phyloP scores from a whole-genome alignment of 2,113 vertebrate genomes.

The Coregonus clupeaformis region DNA sequence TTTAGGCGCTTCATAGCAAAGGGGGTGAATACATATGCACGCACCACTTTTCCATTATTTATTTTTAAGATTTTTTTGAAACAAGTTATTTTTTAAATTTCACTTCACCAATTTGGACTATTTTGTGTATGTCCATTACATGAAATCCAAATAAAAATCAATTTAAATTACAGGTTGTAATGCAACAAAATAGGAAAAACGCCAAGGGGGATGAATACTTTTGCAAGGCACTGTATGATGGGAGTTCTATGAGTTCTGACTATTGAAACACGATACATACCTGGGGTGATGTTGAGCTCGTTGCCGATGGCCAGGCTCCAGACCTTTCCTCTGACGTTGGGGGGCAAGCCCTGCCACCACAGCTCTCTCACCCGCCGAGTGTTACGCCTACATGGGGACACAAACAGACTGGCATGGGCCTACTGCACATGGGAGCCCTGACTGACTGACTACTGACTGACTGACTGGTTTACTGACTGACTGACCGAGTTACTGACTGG shows the following conservation, averaged over 20 bases:
- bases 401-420: neutral
- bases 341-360: conserved; percentile 98
- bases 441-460: conserved; percentile 68
- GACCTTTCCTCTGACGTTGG: conserved; percentile 92
- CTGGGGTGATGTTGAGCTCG: conserved; percentile 97
- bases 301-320: conserved; percentile 98
- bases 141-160: no score
- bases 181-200: no score
- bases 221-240: no score
- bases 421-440: neutral
- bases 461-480: conserved; percentile 47
- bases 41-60: no score
- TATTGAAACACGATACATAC: conserved; percentile 74
- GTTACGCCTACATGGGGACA: conserved; percentile 77
- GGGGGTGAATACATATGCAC: no score
- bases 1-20: no score
- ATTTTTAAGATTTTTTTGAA: no score
- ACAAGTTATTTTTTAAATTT: no score
- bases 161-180: no score
- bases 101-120: no score
- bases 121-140: no score
- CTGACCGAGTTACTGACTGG: neutral
- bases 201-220: no score
- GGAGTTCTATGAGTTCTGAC: neutral
- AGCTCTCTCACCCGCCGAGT: conserved; percentile 91